Conservation (phyloP, 2,113 vertebrate species). For the Corvus cornix region DNA sequence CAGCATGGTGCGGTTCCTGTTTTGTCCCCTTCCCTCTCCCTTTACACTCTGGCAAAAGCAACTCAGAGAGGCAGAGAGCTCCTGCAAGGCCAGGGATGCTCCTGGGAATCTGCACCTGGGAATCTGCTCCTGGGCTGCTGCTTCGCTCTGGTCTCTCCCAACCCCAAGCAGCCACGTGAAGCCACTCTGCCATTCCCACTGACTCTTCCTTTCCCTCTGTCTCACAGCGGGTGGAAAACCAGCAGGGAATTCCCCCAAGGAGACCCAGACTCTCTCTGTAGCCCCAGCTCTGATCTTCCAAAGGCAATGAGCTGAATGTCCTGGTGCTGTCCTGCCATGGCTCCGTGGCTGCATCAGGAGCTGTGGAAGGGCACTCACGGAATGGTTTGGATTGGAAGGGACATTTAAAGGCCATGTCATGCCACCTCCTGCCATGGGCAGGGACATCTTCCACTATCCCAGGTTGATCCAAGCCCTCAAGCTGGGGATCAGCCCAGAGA, state of each 20-base stretch:
- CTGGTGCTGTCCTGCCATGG: background rate
- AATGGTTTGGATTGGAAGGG: background rate
- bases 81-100: background rate
- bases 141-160: accelerated
- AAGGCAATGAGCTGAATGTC: background rate
- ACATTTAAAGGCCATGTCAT: accelerated
- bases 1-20: accelerated
- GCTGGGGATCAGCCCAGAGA: background rate
- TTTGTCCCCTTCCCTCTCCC: background rate
- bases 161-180: background rate
- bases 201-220: background rate
- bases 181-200: background rate
- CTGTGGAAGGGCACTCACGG: background rate
- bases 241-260: background rate
- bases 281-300: background rate
- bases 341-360: background rate
- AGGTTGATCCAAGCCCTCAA: background rate
- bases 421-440: background rate
- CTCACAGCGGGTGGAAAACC: background rate
- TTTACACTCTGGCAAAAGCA: accelerated
- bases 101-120: background rate
- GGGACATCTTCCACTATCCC: background rate
- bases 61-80: background rate
- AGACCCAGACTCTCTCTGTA: background rate
- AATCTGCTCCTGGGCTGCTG: background rate